Conservation (phyloP, 2,797 vertebrate species). For the Hapalemur alaotrensis region DNA sequence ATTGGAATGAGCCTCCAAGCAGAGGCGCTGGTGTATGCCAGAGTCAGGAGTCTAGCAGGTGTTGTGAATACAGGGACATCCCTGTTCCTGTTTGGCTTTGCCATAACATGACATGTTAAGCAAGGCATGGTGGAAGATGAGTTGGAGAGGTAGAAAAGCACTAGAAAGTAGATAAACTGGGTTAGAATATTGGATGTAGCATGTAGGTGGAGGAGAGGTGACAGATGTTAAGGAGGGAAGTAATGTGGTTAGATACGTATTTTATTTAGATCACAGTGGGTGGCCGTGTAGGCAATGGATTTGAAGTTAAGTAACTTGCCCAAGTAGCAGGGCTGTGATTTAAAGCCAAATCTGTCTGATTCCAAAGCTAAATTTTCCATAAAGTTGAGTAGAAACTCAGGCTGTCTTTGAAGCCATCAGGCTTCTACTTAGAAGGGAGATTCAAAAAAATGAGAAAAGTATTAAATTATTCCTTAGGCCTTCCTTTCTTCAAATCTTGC, state of each 20-base stretch:
- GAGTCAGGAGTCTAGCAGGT: background rate
- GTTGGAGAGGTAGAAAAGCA: background rate
- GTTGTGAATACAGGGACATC: background rate
- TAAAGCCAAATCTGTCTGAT: background rate
- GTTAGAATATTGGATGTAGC: background rate
- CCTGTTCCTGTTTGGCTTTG: background rate
- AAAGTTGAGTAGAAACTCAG: background rate
- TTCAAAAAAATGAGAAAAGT: background rate
- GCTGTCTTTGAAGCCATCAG: background rate
- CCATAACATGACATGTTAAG: background rate
- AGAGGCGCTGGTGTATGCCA: too few species aligned
- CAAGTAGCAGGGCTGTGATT: background rate
- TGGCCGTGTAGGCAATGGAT: background rate
- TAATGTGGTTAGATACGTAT: background rate
- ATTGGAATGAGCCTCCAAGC: background rate
- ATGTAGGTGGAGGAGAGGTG: background rate
- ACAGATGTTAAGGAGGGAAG: background rate
- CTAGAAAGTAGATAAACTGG: background rate
- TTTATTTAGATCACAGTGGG: slow-evolving; percentile 37
- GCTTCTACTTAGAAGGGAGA: background rate
- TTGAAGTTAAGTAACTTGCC: slow-evolving; percentile 7
- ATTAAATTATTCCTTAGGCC: background rate
- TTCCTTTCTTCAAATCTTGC: background rate
- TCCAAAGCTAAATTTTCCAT: background rate
- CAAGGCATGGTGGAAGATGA: background rate